phyloP scores from a whole-genome alignment of 2,113 vertebrate genomes.

The Myotis davidii region DNA sequence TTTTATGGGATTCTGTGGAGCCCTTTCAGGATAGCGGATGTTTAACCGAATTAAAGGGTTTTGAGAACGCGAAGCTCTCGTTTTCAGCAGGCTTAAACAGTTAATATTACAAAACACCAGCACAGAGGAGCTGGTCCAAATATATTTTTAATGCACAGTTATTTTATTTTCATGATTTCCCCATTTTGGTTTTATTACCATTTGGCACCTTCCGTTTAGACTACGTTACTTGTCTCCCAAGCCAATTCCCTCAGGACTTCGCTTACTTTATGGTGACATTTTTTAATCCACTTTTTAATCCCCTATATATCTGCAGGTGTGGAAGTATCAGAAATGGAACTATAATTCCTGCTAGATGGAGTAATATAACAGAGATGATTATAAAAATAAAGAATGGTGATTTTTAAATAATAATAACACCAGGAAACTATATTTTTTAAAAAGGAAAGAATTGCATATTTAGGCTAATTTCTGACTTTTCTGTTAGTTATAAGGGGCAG shows the following conservation, averaged over 20 bases:
- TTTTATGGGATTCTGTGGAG: slow-evolving; percentile 89
- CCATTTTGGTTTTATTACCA: slow-evolving; percentile 76
- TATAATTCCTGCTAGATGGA: slow-evolving; percentile 32
- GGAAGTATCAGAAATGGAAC: slow-evolving; percentile 41
- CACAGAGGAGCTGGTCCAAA: slow-evolving; percentile 76
- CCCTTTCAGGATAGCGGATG: slow-evolving; percentile 85
- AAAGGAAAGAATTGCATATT: not conserved
- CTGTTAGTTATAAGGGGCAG: not conserved
- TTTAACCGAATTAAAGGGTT: slow-evolving; percentile 85
- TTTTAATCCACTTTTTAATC: slow-evolving; percentile 74
- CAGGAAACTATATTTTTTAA: not conserved
- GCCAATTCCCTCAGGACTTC: slow-evolving; percentile 64
- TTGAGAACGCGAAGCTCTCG: slow-evolving; percentile 78
- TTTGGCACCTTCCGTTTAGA: slow-evolving; percentile 72
- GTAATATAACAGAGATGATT: slow-evolving; percentile 24
- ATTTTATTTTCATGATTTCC: slow-evolving; percentile 78
- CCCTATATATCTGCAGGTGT: slow-evolving; percentile 62
- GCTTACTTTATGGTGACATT: slow-evolving; percentile 63
- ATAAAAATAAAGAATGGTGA: slow-evolving; percentile 49
- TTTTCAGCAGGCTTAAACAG: slow-evolving; percentile 78
- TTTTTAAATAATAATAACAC: slow-evolving; percentile 57
- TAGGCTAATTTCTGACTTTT: slow-evolving; percentile 49
- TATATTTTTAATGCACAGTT: slow-evolving; percentile 81
- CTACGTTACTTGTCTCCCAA: slow-evolving; percentile 69
- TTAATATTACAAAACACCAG: slow-evolving; percentile 83